phyloP scores from a whole-genome alignment of 2,113 vertebrate genomes.

The Ictidomys tridecemlineatus region DNA sequence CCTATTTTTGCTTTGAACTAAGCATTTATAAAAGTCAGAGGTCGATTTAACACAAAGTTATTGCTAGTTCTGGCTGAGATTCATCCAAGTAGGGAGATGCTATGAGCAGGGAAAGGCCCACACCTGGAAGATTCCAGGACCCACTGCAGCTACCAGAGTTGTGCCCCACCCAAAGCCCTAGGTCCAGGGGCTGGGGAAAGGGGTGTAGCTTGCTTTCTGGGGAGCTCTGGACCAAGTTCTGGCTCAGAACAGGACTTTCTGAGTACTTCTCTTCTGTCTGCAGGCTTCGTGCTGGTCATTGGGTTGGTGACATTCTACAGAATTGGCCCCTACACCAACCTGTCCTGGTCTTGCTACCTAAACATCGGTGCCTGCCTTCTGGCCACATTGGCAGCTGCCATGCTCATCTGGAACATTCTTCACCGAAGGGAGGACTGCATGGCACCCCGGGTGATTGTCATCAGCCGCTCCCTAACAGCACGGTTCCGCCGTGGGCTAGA shows the following conservation, averaged over 20 bases:
- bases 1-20: neutral
- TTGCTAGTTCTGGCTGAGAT: neutral
- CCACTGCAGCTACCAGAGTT: neutral
- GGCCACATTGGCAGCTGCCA: conserved; percentile 95
- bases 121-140: neutral
- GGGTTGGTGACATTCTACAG: conserved; percentile 98
- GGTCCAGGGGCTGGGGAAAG: neutral
- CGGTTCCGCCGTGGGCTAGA: conserved; percentile 93
- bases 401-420: conserved; percentile 98
- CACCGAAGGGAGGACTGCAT: conserved; percentile 98
- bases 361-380: conserved; percentile 96
- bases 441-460: conserved; percentile 94
- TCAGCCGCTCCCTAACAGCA: conserved; percentile 93
- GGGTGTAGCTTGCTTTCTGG: neutral
- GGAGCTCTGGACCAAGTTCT: neutral
- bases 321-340: conserved; percentile 94
- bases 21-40: neutral
- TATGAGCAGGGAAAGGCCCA: neutral
- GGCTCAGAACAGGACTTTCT: neutral
- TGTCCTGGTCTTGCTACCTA: conserved; percentile 98
- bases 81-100: neutral
- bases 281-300: conserved; percentile 98
- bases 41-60: neutral
- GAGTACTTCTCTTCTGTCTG: neutral
- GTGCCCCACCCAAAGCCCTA: neutral